Conservation (phyloP, 2,797 vertebrate species). For the Lepilemur ruficaudatus region DNA sequence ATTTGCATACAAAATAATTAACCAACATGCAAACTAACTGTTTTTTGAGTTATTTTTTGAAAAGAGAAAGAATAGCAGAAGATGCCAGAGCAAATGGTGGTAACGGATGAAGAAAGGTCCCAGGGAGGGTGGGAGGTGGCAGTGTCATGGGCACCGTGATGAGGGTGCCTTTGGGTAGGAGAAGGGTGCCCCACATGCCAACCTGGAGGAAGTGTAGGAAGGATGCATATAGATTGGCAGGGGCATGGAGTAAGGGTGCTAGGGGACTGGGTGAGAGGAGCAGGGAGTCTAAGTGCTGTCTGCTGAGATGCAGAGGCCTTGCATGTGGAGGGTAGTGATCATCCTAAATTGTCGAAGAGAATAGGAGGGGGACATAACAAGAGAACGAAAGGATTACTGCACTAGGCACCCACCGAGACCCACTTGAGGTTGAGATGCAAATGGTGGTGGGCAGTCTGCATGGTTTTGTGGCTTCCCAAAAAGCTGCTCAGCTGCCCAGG, state of each 20-base stretch:
- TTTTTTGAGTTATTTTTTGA: background rate
- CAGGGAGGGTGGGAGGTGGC: background rate
- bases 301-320: background rate
- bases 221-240: accelerated
- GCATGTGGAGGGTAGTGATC: accelerated
- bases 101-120: background rate
- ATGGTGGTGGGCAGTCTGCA: too few relatives aligned
- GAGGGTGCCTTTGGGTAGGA: background rate
- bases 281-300: background rate
- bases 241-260: background rate
- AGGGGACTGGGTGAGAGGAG: too few relatives aligned
- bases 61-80: background rate
- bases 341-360: background rate
- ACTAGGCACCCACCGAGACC: background rate
- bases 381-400: background rate
- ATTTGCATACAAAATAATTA: background rate
- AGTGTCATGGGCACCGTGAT: accelerated
- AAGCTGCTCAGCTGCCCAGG: background rate
- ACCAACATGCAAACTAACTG: background rate
- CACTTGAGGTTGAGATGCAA: background rate
- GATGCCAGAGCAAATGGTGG: background rate
- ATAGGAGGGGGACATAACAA: background rate
- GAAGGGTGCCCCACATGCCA: background rate
- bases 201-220: background rate
- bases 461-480: background rate